phyloP scores from a whole-genome alignment of 2,113 vertebrate species.

The Microtus ochrogaster region DNA sequence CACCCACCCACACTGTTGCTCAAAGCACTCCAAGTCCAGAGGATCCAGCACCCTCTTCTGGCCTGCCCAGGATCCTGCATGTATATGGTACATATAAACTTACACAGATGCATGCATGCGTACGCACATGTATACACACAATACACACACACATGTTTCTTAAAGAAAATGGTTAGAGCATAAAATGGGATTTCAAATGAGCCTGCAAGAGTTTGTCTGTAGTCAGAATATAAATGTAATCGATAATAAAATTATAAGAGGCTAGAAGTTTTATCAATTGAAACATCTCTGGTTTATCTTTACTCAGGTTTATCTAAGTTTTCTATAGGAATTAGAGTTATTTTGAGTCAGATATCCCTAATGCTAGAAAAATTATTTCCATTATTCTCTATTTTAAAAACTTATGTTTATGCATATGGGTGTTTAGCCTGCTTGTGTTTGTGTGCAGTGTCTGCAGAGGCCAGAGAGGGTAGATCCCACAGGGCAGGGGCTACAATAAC shows the following conservation, averaged over 20 bases:
- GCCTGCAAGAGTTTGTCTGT: not conserved
- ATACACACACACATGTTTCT: not conserved
- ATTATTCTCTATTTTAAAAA: not conserved
- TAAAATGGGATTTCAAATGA: constrained; percentile 29
- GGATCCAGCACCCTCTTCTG: not conserved
- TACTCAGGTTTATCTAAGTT: not conserved
- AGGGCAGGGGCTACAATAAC: too few species aligned
- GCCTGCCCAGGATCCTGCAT: not conserved
- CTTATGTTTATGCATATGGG: too few species aligned
- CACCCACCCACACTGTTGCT: not conserved
- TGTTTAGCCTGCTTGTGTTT: too few species aligned
- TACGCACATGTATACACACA: not conserved
- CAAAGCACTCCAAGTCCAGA: not conserved
- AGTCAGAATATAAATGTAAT: not conserved
- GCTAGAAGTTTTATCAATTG: not conserved
- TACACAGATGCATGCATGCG: not conserved
- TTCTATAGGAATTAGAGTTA: not conserved
- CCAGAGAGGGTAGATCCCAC: too few species aligned
- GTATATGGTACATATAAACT: not conserved
- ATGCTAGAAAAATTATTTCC: not conserved
- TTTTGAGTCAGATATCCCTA: not conserved
- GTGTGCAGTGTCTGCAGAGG: too few species aligned
- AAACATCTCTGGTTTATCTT: not conserved
- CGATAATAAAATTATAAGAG: not conserved
- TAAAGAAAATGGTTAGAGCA: not conserved